Percentiles rank a stretch among this genome's conserved stretches.
Evolutionary conservation across 1,140 invertebrate genomes (phyloP).

Genomic region (Solen grandis): DNA sequence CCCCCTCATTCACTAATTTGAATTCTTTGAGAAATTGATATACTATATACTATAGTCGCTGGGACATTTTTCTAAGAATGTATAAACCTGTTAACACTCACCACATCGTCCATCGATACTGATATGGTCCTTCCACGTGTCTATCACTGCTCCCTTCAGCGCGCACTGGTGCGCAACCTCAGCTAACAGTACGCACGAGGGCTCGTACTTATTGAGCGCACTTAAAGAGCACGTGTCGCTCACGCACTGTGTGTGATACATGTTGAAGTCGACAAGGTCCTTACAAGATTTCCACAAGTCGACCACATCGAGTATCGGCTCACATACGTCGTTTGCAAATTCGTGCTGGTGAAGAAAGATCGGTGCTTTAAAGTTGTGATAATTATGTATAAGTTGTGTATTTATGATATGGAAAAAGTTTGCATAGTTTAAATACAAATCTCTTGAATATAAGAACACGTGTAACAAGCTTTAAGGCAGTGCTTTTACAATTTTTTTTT

Average conservation of each 20-base stretch:
- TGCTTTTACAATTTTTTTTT: too few relatives aligned
- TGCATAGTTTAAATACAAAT: background rate
- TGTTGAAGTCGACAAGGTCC: slow-evolving; percentile 6
- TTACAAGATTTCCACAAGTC: background rate
- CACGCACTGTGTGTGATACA: slow-evolving; percentile 5
- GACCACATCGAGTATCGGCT: background rate
- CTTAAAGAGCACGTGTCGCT: background rate
- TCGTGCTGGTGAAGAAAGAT: background rate
- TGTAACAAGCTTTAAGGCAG: background rate
- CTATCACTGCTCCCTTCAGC: slow-evolving; percentile 6
- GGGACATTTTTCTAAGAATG: too few relatives aligned
- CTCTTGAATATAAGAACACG: background rate
- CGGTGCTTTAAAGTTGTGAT: background rate
- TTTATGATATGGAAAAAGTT: background rate
- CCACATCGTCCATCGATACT: background rate
- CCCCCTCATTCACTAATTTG: too few relatives aligned
- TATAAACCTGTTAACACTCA: slow-evolving; percentile 23
- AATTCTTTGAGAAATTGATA: too few relatives aligned
- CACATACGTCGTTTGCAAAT: background rate
- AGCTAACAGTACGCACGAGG: slow-evolving; percentile 10
- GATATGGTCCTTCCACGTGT: slow-evolving; percentile 21
- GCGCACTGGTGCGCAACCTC: slow-evolving; percentile 32
- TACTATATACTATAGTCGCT: too few relatives aligned
- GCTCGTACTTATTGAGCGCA: background rate
- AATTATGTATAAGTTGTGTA: background rate